These are phyloP conservation scores for Stichopus chloronotus DNA, from an alignment of 35 echinoderm and acorn worm species.

Conservation along the genomic window DNA sequence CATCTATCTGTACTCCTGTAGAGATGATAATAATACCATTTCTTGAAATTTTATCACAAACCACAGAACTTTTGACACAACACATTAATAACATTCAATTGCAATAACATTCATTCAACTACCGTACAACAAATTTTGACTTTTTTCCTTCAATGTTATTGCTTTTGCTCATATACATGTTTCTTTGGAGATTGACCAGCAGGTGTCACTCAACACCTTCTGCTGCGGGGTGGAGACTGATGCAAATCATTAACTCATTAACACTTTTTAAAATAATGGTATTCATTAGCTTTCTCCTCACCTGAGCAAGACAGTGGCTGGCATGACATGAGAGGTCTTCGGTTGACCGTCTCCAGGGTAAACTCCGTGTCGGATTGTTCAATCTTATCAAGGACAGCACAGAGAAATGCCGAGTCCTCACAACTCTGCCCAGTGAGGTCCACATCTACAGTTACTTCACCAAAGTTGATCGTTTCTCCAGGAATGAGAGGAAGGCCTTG, in stretches of 20 bases:
- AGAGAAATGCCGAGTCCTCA: constrained; percentile 72
- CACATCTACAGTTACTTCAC: constrained; percentile 64
- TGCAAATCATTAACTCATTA: too few relatives aligned
- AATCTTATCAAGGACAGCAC: constrained; percentile 75
- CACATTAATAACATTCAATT: too few relatives aligned
- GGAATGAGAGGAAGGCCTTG: constrained; percentile 54
- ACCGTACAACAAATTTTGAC: too few relatives aligned
- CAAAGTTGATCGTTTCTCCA: constrained; percentile 71
- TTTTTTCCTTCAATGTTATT: too few relatives aligned
- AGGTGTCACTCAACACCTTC: too few relatives aligned
- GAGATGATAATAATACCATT: not conserved
- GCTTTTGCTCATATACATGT: too few relatives aligned
- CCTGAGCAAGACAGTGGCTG: constrained; percentile 59
- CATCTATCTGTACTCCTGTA: constrained; percentile 26
- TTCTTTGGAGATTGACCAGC: too few relatives aligned
- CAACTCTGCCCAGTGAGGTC: constrained; percentile 75
- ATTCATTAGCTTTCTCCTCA: constrained; percentile 23
- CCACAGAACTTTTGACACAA: too few relatives aligned
- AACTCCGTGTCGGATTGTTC: constrained; percentile 64
- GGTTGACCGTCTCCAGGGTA: constrained; percentile 50
- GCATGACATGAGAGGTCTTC: constrained; percentile 60
- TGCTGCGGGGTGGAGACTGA: too few relatives aligned
- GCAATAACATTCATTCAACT: too few relatives aligned
- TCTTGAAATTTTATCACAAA: not conserved
- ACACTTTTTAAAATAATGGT: too few relatives aligned